Base-by-base conservation (phyloP, 2,888 invertebrate genomes). In the Venusia cambrica region DNA sequence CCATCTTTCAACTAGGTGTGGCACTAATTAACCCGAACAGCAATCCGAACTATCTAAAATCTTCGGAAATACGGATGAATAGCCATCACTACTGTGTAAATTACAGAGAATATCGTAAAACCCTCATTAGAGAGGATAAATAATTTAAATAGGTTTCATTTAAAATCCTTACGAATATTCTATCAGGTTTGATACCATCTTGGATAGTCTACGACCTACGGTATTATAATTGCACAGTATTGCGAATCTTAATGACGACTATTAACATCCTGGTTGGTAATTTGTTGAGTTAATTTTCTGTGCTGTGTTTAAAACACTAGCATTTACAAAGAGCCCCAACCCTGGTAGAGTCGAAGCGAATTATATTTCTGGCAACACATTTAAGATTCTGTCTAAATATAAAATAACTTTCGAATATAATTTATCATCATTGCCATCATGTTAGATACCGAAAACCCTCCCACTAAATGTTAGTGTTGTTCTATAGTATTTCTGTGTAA, bases 81-180 rank as follows among this genome's bases (percentile, higher is more conserved):
- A 13, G 19, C 17, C 4, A 15, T 21, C 31, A 31, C 27, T 35
- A 31, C 31, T 35, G 39, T 30, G 30, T 27, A 39, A 39, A 35
- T 35, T 35, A 31, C 27, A 35, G 3, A 7, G 17, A 33, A 35
- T 35, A 35, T 35, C 35, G 39, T 35, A 27, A 40, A 44, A 33
- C 20, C 38, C 42, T 43, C 40, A 41, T 45, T 48, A 45, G 29
- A 29, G 38, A 28, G 32, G 20, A 38, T 45, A 35, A 36, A 45
- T 44, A 33, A 44, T 42, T 38, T 33, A 31, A 48, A 50, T 50
- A 34, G 41, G 25, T 35, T 42, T 38, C 28, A 45, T 53, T 47
- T 50, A 47, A 50, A 53, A 43, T 25, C 19, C 22, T 45, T 5
- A 24, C 20, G 39, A 43, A 37, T 42, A 18, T 41, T 50, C 45